Conservation (phyloP, 2,113 vertebrate species). For the Orcinus orca region DNA sequence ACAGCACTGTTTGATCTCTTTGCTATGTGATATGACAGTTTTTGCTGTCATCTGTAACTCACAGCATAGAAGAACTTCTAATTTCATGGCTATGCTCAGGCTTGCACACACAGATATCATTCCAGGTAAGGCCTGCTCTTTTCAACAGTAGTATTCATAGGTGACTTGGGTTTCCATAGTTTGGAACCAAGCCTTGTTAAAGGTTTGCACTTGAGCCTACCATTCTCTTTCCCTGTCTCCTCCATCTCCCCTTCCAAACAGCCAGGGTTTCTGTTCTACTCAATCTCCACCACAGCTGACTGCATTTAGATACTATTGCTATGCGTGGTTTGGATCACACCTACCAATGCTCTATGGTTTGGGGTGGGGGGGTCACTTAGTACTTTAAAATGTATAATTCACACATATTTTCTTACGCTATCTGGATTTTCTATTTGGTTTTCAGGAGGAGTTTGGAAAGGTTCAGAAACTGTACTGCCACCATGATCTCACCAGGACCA, state of each 20-base stretch:
- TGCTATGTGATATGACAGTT: rapidly evolving
- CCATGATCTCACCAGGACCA: background rate
- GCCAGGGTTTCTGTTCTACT: too few species aligned
- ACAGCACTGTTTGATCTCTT: background rate
- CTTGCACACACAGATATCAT: background rate
- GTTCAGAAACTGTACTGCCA: background rate
- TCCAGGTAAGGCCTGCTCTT: background rate
- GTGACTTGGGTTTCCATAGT: background rate
- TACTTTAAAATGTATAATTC: background rate
- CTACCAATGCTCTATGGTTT: background rate
- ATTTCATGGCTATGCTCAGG: background rate
- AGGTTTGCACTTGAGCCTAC: background rate
- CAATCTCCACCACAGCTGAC: background rate
- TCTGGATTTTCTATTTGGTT: background rate
- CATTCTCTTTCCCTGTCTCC: background rate
- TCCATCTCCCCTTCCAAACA: background rate
- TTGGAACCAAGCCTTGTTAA: background rate
- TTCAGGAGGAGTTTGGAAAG: background rate
- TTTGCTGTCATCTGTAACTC: background rate
- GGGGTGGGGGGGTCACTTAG: background rate
- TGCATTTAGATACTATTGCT: background rate
- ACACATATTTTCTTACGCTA: background rate
- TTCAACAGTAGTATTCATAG: background rate
- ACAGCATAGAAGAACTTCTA: background rate
- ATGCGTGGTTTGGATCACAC: background rate